A percentile compares a stretch with the other conserved stretches of the same genome.
Evolutionary conservation across 2,113 vertebrate genomes (phyloP).

Genomic region (Tachuris rubrigastra): DNA sequence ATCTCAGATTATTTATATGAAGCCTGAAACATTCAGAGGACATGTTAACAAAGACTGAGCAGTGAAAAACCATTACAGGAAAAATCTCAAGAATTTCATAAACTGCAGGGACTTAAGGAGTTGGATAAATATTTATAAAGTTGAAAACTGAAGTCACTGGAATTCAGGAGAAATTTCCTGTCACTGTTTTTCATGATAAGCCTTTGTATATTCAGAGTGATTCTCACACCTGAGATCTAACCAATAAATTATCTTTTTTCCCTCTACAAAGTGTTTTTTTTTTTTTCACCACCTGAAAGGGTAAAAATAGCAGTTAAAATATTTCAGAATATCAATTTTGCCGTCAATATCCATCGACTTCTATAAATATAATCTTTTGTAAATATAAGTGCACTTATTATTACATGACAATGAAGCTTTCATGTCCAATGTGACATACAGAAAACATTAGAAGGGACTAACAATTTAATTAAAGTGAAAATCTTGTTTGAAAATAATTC

Average conservation of each 20-base stretch:
- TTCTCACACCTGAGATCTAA: not conserved
- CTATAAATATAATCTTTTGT: not conserved
- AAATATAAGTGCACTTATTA: not conserved
- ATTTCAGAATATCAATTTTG: not conserved
- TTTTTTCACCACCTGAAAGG: not conserved
- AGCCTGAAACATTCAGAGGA: not conserved
- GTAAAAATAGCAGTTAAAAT: not conserved
- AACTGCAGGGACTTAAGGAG: not conserved
- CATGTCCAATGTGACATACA: not conserved
- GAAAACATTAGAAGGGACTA: not conserved
- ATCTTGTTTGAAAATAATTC: not conserved
- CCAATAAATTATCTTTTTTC: slow-evolving; percentile 16
- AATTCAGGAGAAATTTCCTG: slow-evolving; percentile 26
- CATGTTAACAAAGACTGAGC: not conserved
- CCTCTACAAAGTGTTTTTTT: not conserved
- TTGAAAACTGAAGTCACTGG: slow-evolving; percentile 5
- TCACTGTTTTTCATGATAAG: not conserved
- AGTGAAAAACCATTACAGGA: not conserved
- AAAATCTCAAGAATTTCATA: slow-evolving; percentile 16
- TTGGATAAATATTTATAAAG: slow-evolving; percentile 58
- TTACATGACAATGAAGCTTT: not conserved
- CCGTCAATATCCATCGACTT: not conserved
- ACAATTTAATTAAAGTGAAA: not conserved
- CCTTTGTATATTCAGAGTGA: slow-evolving; percentile 3
- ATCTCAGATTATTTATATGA: not conserved